phyloP scores from a whole-genome alignment of 2,797 vertebrate species.

The Phoxinus dragarum region DNA sequence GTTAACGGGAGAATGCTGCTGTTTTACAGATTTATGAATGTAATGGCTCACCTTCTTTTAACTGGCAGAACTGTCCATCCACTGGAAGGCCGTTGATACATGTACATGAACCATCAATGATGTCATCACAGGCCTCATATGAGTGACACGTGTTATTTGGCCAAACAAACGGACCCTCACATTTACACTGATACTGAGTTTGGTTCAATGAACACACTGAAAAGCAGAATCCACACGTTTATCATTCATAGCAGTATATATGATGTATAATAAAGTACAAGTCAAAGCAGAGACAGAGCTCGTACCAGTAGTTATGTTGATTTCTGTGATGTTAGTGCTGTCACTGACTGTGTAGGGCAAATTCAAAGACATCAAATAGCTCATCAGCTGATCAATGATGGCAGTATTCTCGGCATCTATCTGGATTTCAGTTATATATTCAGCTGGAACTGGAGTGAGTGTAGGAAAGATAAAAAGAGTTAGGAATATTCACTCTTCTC shows the following conservation, averaged over 20 bases:
- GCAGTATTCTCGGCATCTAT: slow-evolving; percentile 37
- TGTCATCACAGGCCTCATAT: slow-evolving; percentile 61
- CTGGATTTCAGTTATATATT: slow-evolving; percentile 53
- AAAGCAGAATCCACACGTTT: slow-evolving; percentile 9
- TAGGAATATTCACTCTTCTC: not conserved
- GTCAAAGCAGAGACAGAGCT: not conserved
- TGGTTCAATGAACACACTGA: slow-evolving; percentile 39
- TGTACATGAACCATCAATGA: slow-evolving; percentile 60
- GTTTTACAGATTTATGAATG: not conserved
- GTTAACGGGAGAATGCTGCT: not conserved
- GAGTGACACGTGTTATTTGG: slow-evolving; percentile 45
- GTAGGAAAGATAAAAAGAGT: not conserved
- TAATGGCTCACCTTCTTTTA: slow-evolving; percentile 69
- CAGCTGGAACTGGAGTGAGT: slow-evolving; percentile 33
- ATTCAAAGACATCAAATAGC: slow-evolving; percentile 27
- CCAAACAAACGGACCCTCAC: slow-evolving; percentile 52
- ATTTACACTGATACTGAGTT: slow-evolving; percentile 44
- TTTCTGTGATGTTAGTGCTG: slow-evolving; percentile 41
- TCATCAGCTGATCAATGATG: slow-evolving; percentile 44
- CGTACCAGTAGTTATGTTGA: slow-evolving; percentile 48
- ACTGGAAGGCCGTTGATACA: slow-evolving; percentile 71
- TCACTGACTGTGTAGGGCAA: slow-evolving; percentile 48
- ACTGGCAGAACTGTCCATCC: slow-evolving; percentile 73
- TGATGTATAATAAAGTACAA: not conserved
- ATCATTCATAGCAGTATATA: not conserved